phyloP scores from a whole-genome alignment of 2,113 vertebrate genomes.

The Cephalopholis sonnerati region DNA sequence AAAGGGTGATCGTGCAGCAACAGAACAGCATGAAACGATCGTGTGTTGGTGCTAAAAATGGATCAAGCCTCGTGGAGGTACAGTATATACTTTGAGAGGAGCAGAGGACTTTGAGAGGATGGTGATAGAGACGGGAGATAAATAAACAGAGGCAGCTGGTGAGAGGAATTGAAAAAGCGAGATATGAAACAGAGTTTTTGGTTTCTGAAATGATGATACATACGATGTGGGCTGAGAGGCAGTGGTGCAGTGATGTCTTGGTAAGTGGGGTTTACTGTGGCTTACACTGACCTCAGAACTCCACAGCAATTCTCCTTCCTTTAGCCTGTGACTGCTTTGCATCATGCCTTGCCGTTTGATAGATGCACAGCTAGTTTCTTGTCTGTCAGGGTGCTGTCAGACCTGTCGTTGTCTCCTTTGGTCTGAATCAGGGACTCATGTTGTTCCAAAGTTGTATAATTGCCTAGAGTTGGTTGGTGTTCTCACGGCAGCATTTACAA shows the following conservation, averaged over 20 bases:
- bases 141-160: constrained; percentile 33
- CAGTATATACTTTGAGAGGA: background rate
- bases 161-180: constrained; percentile 6
- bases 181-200: constrained; percentile 1
- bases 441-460: too few relatives aligned
- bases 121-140: background rate
- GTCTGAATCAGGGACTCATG: too few relatives aligned
- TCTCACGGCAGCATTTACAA: too few relatives aligned
- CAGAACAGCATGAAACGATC: background rate
- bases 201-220: constrained; percentile 1
- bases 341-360: too few relatives aligned
- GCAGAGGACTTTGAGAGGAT: background rate
- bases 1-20: background rate
- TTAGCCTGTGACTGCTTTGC: too few relatives aligned
- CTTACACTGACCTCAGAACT: too few relatives aligned
- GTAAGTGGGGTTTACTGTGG: background rate
- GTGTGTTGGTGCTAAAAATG: constrained; percentile 9
- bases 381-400: too few relatives aligned
- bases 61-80: background rate
- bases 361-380: too few relatives aligned
- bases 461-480: too few relatives aligned
- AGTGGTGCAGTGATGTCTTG: background rate
- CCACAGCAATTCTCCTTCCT: too few relatives aligned
- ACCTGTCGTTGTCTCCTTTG: too few relatives aligned
- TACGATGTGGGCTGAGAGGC: constrained; percentile 2